Conservation (phyloP, 1,140 invertebrate species). For the Conus ventricosus region DNA sequence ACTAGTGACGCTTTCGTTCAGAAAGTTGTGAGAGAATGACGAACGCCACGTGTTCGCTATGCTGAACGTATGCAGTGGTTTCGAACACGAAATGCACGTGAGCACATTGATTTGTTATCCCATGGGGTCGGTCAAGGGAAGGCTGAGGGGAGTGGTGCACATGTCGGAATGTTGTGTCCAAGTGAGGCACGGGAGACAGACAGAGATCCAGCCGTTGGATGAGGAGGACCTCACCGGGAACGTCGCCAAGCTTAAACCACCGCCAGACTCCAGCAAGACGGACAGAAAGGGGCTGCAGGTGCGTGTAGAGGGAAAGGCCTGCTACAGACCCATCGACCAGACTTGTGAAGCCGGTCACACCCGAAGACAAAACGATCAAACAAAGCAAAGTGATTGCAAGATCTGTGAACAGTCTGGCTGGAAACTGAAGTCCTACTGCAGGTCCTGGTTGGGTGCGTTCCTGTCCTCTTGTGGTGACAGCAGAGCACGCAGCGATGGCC, state of each 20-base stretch:
- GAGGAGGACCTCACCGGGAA: background rate
- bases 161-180: background rate
- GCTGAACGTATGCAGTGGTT: too few relatives aligned
- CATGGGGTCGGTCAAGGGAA: background rate
- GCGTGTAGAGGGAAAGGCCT: background rate
- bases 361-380: background rate
- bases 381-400: background rate
- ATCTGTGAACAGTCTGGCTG: too few relatives aligned
- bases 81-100: too few relatives aligned
- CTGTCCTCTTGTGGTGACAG: too few relatives aligned
- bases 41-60: too few relatives aligned
- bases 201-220: background rate
- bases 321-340: background rate
- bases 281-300: background rate
- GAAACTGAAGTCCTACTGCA: too few relatives aligned
- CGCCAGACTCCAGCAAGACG: background rate
- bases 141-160: background rate
- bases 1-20: too few relatives aligned
- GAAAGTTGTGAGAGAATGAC: too few relatives aligned
- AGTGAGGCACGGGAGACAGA: background rate
- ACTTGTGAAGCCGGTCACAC: background rate
- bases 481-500: too few relatives aligned
- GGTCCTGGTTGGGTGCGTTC: too few relatives aligned
- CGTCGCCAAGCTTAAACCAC: background rate
- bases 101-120: too few relatives aligned